Evolutionary conservation across 1,140 invertebrate species (phyloP).

Genomic region (Alviniconcha marisindica): DNA sequence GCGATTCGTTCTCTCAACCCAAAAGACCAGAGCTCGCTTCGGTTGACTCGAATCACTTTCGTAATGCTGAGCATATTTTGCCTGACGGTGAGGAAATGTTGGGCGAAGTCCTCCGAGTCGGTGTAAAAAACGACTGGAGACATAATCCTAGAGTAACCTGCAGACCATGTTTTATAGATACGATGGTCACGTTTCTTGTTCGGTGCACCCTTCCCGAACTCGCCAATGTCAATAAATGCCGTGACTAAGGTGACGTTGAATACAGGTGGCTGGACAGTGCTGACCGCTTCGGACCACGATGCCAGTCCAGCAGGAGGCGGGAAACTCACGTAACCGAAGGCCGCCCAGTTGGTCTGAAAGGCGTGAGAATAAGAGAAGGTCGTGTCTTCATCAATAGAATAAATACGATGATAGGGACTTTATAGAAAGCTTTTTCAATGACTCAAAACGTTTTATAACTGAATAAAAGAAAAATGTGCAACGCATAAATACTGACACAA

Average conservation of each 20-base stretch:
- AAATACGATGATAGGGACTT: too few species aligned
- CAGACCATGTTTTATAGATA: slow-evolving; percentile 48
- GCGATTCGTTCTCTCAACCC: slow-evolving; percentile 42
- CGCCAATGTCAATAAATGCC: slow-evolving; percentile 61
- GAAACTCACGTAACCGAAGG: too few species aligned
- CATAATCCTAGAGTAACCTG: slow-evolving; percentile 34
- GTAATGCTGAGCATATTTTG: slow-evolving; percentile 31
- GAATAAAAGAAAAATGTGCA: too few species aligned
- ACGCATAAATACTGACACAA: too few species aligned
- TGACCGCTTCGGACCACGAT: too few species aligned
- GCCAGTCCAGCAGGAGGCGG: too few species aligned
- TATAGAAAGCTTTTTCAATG: too few species aligned
- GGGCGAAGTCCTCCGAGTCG: slow-evolving; percentile 45
- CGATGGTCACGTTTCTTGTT: slow-evolving; percentile 9
- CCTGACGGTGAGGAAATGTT: slow-evolving; percentile 42
- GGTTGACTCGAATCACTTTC: slow-evolving; percentile 44
- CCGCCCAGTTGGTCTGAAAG: too few species aligned
- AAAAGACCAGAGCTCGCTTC: slow-evolving; percentile 48
- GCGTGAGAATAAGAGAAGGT: too few species aligned
- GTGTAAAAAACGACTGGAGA: slow-evolving; percentile 59
- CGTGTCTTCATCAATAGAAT: too few species aligned
- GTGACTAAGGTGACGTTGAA: slow-evolving; percentile 53
- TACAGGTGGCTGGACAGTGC: too few species aligned
- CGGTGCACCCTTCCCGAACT: slow-evolving; percentile 55
- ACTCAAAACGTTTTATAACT: too few species aligned